Percentiles rank a stretch among this genome's conserved stretches.
These are phyloP conservation scores for Buphagus erythrorhynchus DNA, from an alignment of 2,797 vertebrate species.

Conservation along the genomic window DNA sequence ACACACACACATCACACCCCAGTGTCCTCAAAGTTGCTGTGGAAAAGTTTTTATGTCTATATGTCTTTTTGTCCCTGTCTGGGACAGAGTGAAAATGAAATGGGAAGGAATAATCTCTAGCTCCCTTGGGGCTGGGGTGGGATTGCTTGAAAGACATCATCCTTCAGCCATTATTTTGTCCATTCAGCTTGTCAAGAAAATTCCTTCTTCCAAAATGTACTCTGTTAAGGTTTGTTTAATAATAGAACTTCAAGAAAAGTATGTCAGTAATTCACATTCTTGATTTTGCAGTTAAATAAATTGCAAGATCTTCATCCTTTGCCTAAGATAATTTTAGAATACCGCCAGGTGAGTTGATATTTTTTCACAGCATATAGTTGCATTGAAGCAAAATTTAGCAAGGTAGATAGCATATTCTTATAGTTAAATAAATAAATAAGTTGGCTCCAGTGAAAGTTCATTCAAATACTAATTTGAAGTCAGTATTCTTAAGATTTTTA, in stretches of 20 bases:
- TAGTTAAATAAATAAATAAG: neutral
- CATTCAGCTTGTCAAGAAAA: neutral
- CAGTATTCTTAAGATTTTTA: neutral
- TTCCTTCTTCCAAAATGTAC: neutral
- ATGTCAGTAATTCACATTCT: neutral
- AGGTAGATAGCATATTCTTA: neutral
- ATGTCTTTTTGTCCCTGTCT: neutral
- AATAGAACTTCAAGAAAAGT: neutral
- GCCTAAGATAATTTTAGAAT: conserved; percentile 90
- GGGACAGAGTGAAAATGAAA: neutral
- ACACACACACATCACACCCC: fast-evolving
- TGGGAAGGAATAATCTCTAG: neutral
- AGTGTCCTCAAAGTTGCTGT: neutral
- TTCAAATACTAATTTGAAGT: neutral
- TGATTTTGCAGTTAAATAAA: conserved; percentile 81
- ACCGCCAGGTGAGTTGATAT: conserved; percentile 84
- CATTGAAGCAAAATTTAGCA: neutral
- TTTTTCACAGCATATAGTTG: neutral
- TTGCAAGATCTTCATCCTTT: conserved; percentile 90
- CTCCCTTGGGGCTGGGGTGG: neutral
- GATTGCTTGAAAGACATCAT: neutral
- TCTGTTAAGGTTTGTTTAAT: neutral
- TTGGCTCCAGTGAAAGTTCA: neutral
- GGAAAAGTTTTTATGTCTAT: neutral
- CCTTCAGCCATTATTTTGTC: neutral